These are phyloP conservation scores for Heteronetta atricapilla DNA, from an alignment of 2,113 vertebrate genomes.

Conservation along the genomic window DNA sequence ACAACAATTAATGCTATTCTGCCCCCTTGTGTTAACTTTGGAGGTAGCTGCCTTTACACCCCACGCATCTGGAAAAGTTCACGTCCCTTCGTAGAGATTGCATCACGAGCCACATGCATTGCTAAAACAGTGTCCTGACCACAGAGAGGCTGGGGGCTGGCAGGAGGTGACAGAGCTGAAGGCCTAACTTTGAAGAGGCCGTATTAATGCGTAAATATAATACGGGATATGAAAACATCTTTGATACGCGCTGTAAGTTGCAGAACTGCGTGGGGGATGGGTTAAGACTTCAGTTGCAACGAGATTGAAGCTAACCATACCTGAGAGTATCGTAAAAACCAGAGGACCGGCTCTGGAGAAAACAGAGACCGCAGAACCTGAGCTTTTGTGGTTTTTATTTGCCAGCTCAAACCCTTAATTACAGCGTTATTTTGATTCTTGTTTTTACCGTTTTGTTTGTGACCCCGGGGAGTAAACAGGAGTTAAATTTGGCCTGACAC, in stretches of 20 bases:
- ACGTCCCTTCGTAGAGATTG: background rate
- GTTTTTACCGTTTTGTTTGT: background rate
- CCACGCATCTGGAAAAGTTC: background rate
- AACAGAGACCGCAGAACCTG: background rate
- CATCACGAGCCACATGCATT: background rate
- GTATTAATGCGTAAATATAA: background rate
- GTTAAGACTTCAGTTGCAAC: background rate
- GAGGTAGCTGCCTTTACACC: background rate
- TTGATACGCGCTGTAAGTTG: background rate
- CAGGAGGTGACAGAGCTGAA: background rate
- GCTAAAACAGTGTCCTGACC: background rate
- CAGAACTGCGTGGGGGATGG: background rate
- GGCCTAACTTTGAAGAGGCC: background rate
- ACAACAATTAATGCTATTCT: constrained; percentile 53
- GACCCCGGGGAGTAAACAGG: background rate
- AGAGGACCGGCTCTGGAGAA: background rate
- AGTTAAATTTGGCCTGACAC: background rate
- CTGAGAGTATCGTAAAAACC: background rate
- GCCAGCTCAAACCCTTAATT: background rate
- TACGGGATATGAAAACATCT: background rate
- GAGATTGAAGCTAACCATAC: background rate
- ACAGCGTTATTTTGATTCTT: background rate
- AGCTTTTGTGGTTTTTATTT: background rate
- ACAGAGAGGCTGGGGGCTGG: accelerated
- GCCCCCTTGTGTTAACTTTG: constrained; percentile 36